Conservation (phyloP, 2,797 vertebrate species). For the Scomberomorus guttatus region DNA sequence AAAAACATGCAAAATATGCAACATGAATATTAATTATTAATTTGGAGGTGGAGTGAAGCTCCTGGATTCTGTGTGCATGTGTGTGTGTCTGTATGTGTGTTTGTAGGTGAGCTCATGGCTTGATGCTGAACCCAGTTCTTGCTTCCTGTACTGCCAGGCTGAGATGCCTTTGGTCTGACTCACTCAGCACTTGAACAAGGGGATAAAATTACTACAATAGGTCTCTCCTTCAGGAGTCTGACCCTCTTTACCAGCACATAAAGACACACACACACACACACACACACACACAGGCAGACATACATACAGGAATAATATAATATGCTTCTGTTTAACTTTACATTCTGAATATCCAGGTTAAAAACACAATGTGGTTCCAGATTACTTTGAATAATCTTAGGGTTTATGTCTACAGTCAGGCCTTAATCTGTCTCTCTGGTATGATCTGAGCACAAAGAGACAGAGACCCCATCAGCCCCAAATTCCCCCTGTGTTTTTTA, state of each 20-base stretch:
- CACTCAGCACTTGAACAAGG: conserved; percentile 72
- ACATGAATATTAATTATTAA: conserved; percentile 59
- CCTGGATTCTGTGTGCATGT: background rate
- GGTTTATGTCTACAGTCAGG: conserved; percentile 44
- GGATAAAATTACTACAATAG: conserved; percentile 67
- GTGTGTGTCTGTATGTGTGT: conserved; percentile 18
- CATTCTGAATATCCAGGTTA: conserved; percentile 38
- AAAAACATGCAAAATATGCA: too few species aligned
- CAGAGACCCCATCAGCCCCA: conserved; percentile 15
- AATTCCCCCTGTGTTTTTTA: conserved; percentile 44
- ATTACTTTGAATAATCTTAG: conserved; percentile 51
- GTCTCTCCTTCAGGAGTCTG: conserved; percentile 55
- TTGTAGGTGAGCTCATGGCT: conserved; percentile 46
- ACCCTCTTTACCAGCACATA: conserved; percentile 17
- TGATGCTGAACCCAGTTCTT: conserved; percentile 48
- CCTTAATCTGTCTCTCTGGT: conserved; percentile 58
- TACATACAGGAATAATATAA: background rate
- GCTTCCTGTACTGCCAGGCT: conserved; percentile 74
- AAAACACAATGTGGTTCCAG: conserved; percentile 32
- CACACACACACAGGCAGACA: background rate
- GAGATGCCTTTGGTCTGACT: conserved; percentile 81
- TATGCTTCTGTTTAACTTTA: conserved; percentile 15
- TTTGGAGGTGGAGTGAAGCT: conserved; percentile 15
- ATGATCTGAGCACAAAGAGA: conserved; percentile 51
- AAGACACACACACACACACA: conserved; percentile 6